Evolutionary conservation across 2,888 invertebrate species (phyloP), one percentile per base, ranked within the genome.

Genomic region (Holacanthella duospinosa): DNA sequence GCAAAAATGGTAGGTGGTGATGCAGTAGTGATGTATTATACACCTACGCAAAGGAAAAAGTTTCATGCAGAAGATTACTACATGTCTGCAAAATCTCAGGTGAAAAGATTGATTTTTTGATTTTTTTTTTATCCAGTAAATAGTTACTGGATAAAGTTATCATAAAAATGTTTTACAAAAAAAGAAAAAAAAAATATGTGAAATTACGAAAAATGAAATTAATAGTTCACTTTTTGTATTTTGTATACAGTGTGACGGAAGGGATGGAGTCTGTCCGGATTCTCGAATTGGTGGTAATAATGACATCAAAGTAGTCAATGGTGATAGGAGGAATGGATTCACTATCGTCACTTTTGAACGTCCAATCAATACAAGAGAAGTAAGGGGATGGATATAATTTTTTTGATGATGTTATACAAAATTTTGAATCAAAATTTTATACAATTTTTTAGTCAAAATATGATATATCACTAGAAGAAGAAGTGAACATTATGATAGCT

Each of bases 31-130:
- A 88, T 88, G 1, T 91, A 85, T 74, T 86, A 85, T 75, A 71
- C 70, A 43, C 71, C 71, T 44, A 59, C 55, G 55, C 84, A 86
- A 74, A 80, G 76, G 28, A 77, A 75, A 3, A 78, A 79, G 3
- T 92, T 89, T 63, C 82, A 85, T 60, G 91, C 88, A 1, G 84
- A 86, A 16, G 93, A 93, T 78, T 93, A 93, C 77, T 87, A 85
- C 74, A 86, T 93, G 77, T 86, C 88, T 0, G 86, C 88, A 69
- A 79, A 86, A 61, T 83, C 89, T 1, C 78, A 78, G 74, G 78
- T 77, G 62, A 67, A 36, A 12, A 6, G 6, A 12, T 36, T 36
- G 36, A 36, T 36, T 36, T 16, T 36, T 36, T 36, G 36, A 6
- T 36, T 36, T 53, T 44, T 36, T 27, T 43, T 36, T 36, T 6